phyloP scores from a whole-genome alignment of 1,140 invertebrate genomes.

The Scaptomyza hsui region DNA sequence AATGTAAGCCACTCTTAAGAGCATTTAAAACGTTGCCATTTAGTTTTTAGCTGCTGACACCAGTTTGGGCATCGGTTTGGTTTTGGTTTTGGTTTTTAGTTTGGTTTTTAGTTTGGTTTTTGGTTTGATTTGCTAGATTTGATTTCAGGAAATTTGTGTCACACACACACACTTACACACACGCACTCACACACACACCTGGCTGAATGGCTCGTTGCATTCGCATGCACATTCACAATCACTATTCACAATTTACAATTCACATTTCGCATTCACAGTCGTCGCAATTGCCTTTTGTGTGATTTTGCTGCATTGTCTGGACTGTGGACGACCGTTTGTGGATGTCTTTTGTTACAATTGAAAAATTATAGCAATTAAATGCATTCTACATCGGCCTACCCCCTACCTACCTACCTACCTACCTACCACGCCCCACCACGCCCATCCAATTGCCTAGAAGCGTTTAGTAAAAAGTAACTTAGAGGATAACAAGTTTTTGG shows the following conservation, averaged over 20 bases:
- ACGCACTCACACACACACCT: constrained; percentile 44
- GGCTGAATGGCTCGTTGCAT: constrained; percentile 60
- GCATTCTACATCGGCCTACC: constrained; percentile 36
- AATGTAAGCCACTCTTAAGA: constrained; percentile 20
- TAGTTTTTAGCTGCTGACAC: constrained; percentile 60
- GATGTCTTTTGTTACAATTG: constrained; percentile 71
- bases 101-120: constrained; percentile 62
- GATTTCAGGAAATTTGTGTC: constrained; percentile 76
- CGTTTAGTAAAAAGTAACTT: too few relatives aligned
- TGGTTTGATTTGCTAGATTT: constrained; percentile 83
- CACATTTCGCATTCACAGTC: constrained; percentile 40
- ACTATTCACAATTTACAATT: constrained; percentile 32
- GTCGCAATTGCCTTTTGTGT: constrained; percentile 51
- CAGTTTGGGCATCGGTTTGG: constrained; percentile 38
- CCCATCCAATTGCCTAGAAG: neutral
- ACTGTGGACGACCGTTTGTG: constrained; percentile 27
- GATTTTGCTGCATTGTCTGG: constrained; percentile 64
- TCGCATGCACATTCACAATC: constrained; percentile 51
- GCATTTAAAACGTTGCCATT: constrained; percentile 63
- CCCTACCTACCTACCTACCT: neutral
- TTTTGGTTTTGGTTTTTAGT: constrained; percentile 45
- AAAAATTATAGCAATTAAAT: constrained; percentile 78
- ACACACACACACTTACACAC: constrained; percentile 15
- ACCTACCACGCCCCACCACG: neutral
- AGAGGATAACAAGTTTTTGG: neutral